Conservation (phyloP, 2,113 vertebrate genomes). For the Lophura nycthemera region DNA sequence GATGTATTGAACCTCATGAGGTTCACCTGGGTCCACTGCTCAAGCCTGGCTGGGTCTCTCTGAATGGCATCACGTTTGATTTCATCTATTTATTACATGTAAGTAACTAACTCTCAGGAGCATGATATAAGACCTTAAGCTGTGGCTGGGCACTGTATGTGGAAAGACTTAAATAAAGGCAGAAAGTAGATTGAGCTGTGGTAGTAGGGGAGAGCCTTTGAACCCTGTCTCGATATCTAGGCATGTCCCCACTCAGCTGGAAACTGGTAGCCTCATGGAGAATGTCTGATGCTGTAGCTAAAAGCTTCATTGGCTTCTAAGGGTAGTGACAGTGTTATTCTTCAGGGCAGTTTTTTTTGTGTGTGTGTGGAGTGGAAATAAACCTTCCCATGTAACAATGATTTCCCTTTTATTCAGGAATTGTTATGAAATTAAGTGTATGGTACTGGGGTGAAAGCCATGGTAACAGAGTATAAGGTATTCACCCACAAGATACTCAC, state of each 20-base stretch:
- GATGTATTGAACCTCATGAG: too few relatives aligned
- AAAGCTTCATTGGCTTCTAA: neutral
- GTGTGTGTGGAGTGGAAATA: neutral
- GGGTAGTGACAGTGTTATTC: neutral
- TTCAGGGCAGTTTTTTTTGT: neutral
- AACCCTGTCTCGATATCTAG: neutral
- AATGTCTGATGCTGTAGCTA: neutral
- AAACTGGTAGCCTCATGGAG: neutral
- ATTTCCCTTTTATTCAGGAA: neutral
- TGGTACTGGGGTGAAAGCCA: neutral
- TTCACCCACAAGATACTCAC: neutral
- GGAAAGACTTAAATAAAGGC: neutral
- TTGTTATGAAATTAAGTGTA: neutral
- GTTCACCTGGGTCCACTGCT: too few relatives aligned
- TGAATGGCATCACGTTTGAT: neutral
- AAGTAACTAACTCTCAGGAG: neutral
- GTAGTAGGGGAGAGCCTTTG: neutral
- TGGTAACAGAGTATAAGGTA: neutral
- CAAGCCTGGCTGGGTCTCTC: too few relatives aligned
- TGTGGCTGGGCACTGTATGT: neutral
- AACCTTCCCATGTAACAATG: neutral
- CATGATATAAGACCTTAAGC: neutral
- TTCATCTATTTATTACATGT: neutral
- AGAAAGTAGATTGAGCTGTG: neutral
- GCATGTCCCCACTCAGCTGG: neutral